Evolutionary conservation across 2,113 vertebrate genomes (phyloP).

Genomic region (Amblyornis subalaris): DNA sequence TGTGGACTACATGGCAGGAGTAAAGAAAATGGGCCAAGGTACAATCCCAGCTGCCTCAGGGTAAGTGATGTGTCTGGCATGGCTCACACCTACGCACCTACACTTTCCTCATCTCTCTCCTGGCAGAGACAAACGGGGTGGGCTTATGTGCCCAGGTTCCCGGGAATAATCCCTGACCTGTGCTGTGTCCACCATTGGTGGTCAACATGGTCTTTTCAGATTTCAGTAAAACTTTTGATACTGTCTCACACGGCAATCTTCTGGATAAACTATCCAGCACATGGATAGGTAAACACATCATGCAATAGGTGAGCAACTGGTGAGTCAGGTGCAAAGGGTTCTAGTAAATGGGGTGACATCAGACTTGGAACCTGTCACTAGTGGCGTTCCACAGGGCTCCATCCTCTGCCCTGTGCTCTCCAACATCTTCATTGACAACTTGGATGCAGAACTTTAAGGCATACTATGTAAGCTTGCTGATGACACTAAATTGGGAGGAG

Average conservation of each 20-base stretch:
- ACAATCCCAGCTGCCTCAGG: accelerated
- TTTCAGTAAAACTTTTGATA: neutral
- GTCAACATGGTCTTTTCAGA: accelerated
- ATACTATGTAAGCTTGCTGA: neutral
- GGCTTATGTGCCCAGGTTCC: accelerated
- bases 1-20: neutral
- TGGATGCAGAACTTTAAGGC: neutral
- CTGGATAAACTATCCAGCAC: neutral
- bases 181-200: accelerated
- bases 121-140: neutral
- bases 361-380: neutral
- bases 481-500: neutral
- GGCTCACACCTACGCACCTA: neutral
- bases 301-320: neutral
- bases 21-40: neutral
- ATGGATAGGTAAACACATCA: neutral
- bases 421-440: neutral
- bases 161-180: neutral
- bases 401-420: neutral
- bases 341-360: neutral
- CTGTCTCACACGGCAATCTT: neutral
- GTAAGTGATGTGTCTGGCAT: neutral
- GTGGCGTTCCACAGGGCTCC: neutral
- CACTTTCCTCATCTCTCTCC: neutral
- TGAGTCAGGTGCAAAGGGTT: neutral